Conservation (phyloP, 2,113 vertebrate species). For the Gorilla gorilla region DNA sequence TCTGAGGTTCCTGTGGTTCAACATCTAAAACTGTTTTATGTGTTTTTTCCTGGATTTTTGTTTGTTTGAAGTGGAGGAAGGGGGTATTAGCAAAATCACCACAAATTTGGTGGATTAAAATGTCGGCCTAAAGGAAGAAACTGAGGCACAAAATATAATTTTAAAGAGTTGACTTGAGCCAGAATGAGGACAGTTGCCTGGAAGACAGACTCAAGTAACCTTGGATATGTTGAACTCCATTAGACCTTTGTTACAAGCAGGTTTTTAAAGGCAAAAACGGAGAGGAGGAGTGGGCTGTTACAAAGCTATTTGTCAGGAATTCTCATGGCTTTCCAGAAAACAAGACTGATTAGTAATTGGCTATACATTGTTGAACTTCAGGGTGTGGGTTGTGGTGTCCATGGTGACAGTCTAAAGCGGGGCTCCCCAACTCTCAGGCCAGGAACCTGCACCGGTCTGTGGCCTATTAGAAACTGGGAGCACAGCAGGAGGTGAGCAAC, state of each 20-base stretch:
- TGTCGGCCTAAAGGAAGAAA: not conserved
- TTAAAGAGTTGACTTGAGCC: not conserved
- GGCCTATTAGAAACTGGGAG: too few species aligned
- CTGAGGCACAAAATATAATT: not conserved
- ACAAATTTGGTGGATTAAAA: not conserved
- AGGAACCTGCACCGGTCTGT: too few species aligned
- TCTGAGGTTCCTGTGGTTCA: not conserved
- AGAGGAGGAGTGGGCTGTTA: not conserved
- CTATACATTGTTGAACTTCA: not conserved
- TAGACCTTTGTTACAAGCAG: not conserved
- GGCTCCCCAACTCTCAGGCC: too few species aligned
- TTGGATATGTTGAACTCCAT: not conserved
- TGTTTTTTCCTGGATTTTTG: not conserved
- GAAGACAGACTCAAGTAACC: not conserved
- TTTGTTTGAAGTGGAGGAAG: not conserved
- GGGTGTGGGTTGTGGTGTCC: not conserved
- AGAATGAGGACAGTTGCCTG: not conserved
- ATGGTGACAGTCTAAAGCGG: not conserved
- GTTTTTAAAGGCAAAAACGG: not conserved
- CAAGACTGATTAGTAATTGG: not conserved
- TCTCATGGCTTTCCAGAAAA: not conserved
- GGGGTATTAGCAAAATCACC: not conserved
- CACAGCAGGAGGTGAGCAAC: too few species aligned
- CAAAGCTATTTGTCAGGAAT: not conserved
- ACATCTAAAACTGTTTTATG: not conserved